A percentile compares a stretch with the other conserved stretches of the same genome.
These are phyloP conservation scores for Cremastobaeus sp. DNA, from an alignment of 2,888 invertebrate genomes.

Conservation along the genomic window DNA sequence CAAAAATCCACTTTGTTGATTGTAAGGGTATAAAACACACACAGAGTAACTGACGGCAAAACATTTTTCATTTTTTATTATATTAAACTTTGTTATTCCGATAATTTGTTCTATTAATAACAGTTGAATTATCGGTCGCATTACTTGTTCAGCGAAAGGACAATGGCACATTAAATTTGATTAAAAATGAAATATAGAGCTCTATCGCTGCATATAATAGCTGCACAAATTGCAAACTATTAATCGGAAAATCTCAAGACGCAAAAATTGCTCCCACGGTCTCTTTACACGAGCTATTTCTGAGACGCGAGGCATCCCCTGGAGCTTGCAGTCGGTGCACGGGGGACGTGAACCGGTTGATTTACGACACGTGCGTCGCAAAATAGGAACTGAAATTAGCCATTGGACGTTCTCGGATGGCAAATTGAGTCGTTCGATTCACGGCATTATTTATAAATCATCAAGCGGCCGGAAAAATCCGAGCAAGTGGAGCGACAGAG, in stretches of 20 bases:
- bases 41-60: too few species aligned
- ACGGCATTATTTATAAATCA: constrained; percentile 16
- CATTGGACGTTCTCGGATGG: constrained; percentile 41
- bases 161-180: too few species aligned
- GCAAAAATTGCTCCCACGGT: constrained; percentile 32
- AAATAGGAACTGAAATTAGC: constrained; percentile 53
- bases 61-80: too few species aligned
- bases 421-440: constrained; percentile 47
- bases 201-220: too few species aligned
- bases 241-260: constrained; percentile 32
- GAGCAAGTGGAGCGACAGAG: background rate
- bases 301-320: constrained; percentile 54
- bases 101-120: too few species aligned
- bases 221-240: too few species aligned
- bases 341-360: constrained; percentile 43
- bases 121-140: too few species aligned
- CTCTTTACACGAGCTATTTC: constrained; percentile 46
- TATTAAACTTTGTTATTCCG: too few species aligned
- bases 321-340: constrained; percentile 39
- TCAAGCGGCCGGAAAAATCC: constrained; percentile 1
- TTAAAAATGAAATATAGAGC: too few species aligned
- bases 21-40: too few species aligned
- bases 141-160: too few species aligned
- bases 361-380: constrained; percentile 55
- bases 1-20: too few species aligned